Conservation (phyloP, 1,140 invertebrate species). For the Stegodyphus mimosarum region DNA sequence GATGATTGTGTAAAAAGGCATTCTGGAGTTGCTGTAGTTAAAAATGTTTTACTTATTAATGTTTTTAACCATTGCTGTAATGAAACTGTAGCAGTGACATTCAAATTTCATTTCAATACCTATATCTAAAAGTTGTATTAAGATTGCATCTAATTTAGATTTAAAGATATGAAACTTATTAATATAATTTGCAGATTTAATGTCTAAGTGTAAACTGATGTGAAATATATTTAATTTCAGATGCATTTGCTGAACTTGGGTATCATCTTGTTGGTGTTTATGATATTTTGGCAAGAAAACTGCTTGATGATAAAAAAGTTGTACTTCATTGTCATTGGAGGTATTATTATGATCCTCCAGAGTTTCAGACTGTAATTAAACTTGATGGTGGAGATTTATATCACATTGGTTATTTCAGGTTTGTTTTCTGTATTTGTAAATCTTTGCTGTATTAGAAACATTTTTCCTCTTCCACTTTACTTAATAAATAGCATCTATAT, state of each 20-base stretch:
- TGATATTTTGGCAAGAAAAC: constrained; percentile 81
- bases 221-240: constrained; percentile 65
- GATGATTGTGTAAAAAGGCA: too few relatives aligned
- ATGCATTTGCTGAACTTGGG: constrained; percentile 75
- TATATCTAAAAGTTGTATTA: too few relatives aligned
- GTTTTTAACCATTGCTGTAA: too few relatives aligned
- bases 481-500: neutral
- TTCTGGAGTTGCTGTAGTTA: too few relatives aligned
- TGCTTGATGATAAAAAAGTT: constrained; percentile 72
- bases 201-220: too few relatives aligned
- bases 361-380: constrained; percentile 76
- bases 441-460: neutral
- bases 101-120: too few relatives aligned
- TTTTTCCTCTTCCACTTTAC: neutral
- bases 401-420: constrained; percentile 89
- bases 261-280: constrained; percentile 86
- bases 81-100: too few relatives aligned
- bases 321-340: constrained; percentile 82
- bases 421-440: neutral
- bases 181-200: too few relatives aligned
- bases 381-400: constrained; percentile 77
- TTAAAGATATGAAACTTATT: too few relatives aligned
- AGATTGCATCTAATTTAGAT: too few relatives aligned
- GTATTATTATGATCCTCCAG: constrained; percentile 93
- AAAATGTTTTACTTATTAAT: too few relatives aligned